Base-by-base conservation (phyloP, 2,888 invertebrate species). In the Drosophila melanocephala region DNA sequence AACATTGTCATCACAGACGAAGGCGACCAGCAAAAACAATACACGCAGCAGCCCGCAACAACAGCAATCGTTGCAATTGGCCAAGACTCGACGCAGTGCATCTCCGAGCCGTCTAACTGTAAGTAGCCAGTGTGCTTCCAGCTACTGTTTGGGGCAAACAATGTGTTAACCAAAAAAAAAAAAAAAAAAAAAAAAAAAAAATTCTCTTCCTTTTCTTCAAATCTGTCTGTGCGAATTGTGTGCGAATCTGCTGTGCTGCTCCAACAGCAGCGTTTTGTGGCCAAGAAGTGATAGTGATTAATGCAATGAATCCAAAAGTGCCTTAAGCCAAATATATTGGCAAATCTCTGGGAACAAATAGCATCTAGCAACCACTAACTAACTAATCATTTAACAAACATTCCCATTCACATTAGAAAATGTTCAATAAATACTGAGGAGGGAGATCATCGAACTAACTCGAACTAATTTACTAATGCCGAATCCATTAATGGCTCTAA, bases 221-320 rank as follows among this genome's bases (percentile, higher is more conserved):
- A 52, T 59, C 44, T 65, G 16, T 55, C 57, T 63, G 28, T 66
- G 33, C 42, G 7, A 53, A 53, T 35, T 50, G 28, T 37, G 12
- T 39, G 39, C 7, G 28, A 19, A 56, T 59, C 44, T 32, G 47
- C 16, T 42, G 16, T 42, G 5, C n/a, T 58, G 50, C 51, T 47
- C 26, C 52, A 33, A 22, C 57, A 55, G 58, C 77, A 85, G 79
- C 82, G 73, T n/a, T 76, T 70, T 62, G 75, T 70, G 76, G 68
- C 75, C 71, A 85, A 87, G 75, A 85, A 83, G 77, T 70, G 58
- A 50, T 73, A 61, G 61, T 55, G 50, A 42, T 75, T 50, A 58
- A 51, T n/a, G 32, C 53, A 56, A 51, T 33, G 58, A 73, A 51
- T 50, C 51, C 32, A 63, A 80, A 75, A 82, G 83, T 88, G 86